Evolutionary conservation across 35 echinoderm and acorn worm species (phyloP), one percentile per base, ranked within the genome.

Genomic region (Ptychodera flava): DNA sequence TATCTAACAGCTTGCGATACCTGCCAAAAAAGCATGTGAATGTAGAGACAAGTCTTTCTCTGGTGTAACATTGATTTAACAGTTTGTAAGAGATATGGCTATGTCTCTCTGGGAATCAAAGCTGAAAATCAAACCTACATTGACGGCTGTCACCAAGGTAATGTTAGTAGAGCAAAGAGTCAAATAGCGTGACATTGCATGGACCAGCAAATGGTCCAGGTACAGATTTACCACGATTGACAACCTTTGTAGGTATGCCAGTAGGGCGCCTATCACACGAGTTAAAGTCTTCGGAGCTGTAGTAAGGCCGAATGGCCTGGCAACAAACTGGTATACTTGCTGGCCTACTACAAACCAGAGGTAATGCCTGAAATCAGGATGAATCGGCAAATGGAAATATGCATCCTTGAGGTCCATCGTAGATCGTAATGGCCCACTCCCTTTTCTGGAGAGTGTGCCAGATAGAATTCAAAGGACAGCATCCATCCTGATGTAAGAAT

Each of bases 341-440:
- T 34, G 31, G n/a, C 33, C 12, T 28, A 29, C 38, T 15, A 64
- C 36, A 76, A 87, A 87, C 0, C 36, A 15, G 1, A 79, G 76
- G 32, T 78, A 87, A 6, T 32, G 31, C 16, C 22, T 30, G 85
- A 33, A 34, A 0, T 78, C 38, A 0, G 85, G 64, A 33, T 87
- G 75, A 79, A 87, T 78, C 16, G 85, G 85, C 0, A 87, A 33
- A 27, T 76, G 37, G 0, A 87, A n/a, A n/a, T n/a, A n/a, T 10
- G 85, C 85, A 27, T 78, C 85, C 31, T 87, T 87, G 0, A 87
- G 64, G 35, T 87, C 85, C n/a, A n/a, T n/a, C n/a, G n/a, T n/a
- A n/a, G n/a, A n/a, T n/a, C n/a, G n/a, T n/a, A n/a, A n/a, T n/a
- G n/a, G n/a, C n/a, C n/a, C n/a, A n/a, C n/a, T n/a, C n/a, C n/a